Conservation (phyloP, 2,888 invertebrate genomes). For the Galeopsomyia nigrocyanea region DNA sequence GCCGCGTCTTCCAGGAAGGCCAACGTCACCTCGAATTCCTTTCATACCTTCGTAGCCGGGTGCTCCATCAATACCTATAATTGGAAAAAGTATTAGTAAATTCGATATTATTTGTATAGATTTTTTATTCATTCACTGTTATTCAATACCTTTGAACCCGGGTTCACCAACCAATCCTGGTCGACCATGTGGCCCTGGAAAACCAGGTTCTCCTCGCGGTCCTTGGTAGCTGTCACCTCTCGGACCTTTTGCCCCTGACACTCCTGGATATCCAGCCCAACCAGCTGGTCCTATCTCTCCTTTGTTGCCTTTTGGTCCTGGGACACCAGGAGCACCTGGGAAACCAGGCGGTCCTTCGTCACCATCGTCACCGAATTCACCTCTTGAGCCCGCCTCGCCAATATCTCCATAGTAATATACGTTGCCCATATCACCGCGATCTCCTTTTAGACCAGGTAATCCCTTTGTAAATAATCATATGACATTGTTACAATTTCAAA, state of each 20-base stretch:
- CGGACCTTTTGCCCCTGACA: conserved; percentile 67
- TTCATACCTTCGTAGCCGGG: conserved; percentile 66
- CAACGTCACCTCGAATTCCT: conserved; percentile 66
- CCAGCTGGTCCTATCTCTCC: conserved; percentile 71
- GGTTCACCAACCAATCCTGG: conserved; percentile 63
- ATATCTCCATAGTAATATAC: conserved; percentile 71
- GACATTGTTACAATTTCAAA: no score
- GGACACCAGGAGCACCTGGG: conserved; percentile 60
- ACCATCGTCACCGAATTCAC: conserved; percentile 68
- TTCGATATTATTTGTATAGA: background rate
- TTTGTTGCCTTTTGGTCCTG: conserved; percentile 63
- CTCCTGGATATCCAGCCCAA: conserved; percentile 70
- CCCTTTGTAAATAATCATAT: conserved; percentile 61
- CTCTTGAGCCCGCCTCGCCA: conserved; percentile 71
- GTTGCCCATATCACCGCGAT: conserved; percentile 74
- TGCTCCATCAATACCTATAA: conserved; percentile 64
- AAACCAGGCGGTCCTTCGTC: conserved; percentile 63
- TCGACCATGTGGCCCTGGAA: conserved; percentile 72
- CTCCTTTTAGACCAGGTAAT: conserved; percentile 73
- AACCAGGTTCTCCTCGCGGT: conserved; percentile 72
- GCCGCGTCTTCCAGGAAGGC: conserved; percentile 72
- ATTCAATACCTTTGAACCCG: conserved; percentile 58
- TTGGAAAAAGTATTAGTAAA: background rate
- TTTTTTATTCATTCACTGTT: no score
- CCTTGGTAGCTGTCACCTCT: conserved; percentile 72